phyloP scores from a whole-genome alignment of 2,113 vertebrate species.

The Notechis scutatus region DNA sequence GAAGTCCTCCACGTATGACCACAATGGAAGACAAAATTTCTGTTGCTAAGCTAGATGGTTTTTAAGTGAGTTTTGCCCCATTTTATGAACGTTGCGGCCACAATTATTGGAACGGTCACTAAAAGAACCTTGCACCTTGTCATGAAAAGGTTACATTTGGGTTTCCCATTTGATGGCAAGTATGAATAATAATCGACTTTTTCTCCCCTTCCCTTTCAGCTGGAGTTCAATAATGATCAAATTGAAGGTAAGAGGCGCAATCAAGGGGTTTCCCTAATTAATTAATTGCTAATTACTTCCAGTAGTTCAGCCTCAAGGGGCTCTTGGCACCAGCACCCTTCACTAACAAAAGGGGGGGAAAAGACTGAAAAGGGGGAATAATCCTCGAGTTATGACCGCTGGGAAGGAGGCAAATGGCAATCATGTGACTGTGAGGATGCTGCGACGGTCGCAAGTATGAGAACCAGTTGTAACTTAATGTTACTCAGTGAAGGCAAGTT shows the following conservation, averaged over 20 bases:
- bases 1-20: too few relatives aligned
- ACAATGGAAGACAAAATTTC: too few relatives aligned
- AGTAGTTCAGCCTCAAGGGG: too few relatives aligned
- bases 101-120: too few relatives aligned
- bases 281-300: background rate
- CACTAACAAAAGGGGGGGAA: background rate
- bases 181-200: background rate
- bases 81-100: too few relatives aligned
- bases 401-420: too few relatives aligned
- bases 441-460: too few relatives aligned
- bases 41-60: too few relatives aligned
- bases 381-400: background rate
- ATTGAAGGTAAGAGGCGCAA: slow-evolving; percentile 75
- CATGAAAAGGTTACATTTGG: background rate
- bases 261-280: background rate
- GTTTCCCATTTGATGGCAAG: too few relatives aligned
- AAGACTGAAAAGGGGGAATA: background rate
- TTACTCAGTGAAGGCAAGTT: background rate
- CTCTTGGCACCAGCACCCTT: background rate
- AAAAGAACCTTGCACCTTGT: background rate
- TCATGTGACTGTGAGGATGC: too few relatives aligned
- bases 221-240: slow-evolving; percentile 84
- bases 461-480: background rate
- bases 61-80: too few relatives aligned
- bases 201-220: slow-evolving; percentile 62